A percentile compares a stretch with the other conserved stretches of the same genome.
phyloP scores from a whole-genome alignment of 2,113 vertebrate genomes.

The Rousettus leschenaultii region DNA sequence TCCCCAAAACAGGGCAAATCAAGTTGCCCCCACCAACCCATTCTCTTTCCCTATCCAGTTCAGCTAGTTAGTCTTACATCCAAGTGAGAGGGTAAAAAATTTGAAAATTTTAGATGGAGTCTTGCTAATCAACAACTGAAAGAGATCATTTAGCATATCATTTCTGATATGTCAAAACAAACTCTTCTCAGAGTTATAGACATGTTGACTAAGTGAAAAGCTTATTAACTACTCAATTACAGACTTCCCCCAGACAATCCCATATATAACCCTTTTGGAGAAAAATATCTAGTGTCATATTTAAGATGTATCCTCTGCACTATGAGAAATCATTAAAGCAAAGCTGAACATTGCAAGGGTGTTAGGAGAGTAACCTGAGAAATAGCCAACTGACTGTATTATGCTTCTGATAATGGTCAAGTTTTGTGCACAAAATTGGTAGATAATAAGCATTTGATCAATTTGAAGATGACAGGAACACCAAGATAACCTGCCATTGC shows the following conservation, averaged over 20 bases:
- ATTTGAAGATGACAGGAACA: neutral
- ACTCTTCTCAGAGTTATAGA: neutral
- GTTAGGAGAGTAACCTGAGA: neutral
- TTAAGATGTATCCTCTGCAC: neutral
- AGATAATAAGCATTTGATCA: neutral
- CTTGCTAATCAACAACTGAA: neutral
- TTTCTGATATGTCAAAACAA: conserved; percentile 46
- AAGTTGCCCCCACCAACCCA: neutral
- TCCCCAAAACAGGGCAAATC: neutral
- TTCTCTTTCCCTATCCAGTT: neutral
- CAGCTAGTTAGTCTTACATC: neutral
- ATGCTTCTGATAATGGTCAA: neutral
- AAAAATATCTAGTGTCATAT: neutral
- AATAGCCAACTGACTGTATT: neutral
- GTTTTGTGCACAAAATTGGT: neutral
- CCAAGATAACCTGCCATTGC: neutral
- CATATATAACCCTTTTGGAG: neutral
- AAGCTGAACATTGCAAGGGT: neutral
- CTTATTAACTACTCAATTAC: neutral
- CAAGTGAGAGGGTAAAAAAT: neutral
- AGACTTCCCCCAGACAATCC: neutral
- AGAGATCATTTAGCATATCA: neutral
- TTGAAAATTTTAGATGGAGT: neutral
- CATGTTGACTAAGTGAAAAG: neutral
- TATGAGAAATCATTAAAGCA: neutral